Conservation (phyloP, 2,888 invertebrate species). For the Cephus rjabovi region DNA sequence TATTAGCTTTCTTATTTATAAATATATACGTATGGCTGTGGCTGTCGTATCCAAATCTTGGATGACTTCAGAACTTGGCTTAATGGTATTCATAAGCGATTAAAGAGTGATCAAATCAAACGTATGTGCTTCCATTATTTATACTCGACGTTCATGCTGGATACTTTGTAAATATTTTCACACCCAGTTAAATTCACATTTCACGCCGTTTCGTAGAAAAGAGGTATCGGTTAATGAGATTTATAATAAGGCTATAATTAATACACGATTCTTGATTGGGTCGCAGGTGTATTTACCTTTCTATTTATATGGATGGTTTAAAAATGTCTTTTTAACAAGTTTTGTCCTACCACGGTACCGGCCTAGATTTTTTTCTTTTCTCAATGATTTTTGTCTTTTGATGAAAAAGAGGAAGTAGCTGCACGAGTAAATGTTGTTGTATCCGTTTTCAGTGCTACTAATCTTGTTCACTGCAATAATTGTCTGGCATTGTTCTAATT, state of each 20-base stretch:
- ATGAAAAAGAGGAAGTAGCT: neutral
- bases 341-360: neutral
- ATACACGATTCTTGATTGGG: neutral
- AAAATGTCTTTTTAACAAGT: neutral
- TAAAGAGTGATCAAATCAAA: neutral
- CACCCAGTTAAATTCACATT: slow-evolving; percentile 53
- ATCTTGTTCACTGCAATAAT: neutral
- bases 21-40: no score
- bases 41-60: neutral
- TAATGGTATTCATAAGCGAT: neutral
- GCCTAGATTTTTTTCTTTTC: neutral
- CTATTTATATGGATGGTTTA: neutral
- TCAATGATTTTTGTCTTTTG: neutral
- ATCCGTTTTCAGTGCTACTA: neutral
- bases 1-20: no score
- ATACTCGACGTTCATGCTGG: slow-evolving; percentile 16
- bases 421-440: neutral
- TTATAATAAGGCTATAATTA: neutral
- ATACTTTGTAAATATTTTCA: slow-evolving; percentile 47
- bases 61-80: neutral
- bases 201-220: neutral
- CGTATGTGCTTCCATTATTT: neutral
- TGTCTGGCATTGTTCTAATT: neutral
- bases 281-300: neutral
- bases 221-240: neutral